phyloP scores from a whole-genome alignment of 2,888 invertebrate genomes.

The Tolmerus cingulatus region DNA sequence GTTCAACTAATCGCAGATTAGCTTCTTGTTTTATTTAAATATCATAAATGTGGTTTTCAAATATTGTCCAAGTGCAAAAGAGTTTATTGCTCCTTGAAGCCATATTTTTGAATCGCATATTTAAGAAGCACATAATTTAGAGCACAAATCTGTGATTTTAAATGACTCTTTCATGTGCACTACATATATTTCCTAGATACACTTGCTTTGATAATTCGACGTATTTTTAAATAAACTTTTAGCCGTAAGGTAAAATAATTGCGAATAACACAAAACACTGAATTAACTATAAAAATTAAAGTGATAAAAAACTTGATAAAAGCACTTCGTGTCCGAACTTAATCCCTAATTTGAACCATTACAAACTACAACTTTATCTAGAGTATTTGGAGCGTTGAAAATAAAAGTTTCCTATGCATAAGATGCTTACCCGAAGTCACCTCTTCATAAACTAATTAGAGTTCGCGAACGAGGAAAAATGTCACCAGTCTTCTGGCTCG shows the following conservation, averaged over 20 bases:
- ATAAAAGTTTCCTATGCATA: neutral
- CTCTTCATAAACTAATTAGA: constrained; percentile 31
- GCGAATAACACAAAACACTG: neutral
- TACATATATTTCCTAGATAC: neutral
- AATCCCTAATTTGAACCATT: neutral
- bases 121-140: neutral
- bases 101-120: neutral
- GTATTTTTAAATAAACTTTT: neutral
- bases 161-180: neutral
- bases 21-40: neutral
- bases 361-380: neutral
- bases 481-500: neutral
- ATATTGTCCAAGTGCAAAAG: neutral
- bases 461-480: neutral
- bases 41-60: neutral
- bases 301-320: neutral
- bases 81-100: neutral
- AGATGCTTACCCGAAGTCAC: constrained; percentile 7
- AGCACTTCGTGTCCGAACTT: neutral
- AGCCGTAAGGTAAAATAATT: neutral
- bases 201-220: neutral
- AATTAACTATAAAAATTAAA: neutral
- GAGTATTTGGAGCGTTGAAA: neutral
- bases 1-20: neutral
- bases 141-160: neutral